Evolutionary conservation across 2,888 invertebrate genomes (phyloP).

Genomic region (Acanthosoma haemorrhoidale): DNA sequence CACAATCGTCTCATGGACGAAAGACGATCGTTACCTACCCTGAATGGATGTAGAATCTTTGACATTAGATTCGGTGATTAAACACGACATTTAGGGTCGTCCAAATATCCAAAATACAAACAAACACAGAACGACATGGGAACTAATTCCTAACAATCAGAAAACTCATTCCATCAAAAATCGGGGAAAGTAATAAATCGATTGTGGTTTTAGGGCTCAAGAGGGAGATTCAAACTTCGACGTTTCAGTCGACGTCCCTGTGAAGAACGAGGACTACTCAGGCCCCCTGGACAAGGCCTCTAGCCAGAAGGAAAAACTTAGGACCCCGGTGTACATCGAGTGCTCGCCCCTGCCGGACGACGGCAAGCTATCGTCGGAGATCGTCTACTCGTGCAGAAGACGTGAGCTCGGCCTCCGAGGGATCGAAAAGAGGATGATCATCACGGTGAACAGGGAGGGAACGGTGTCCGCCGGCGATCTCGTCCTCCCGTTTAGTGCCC

Average conservation of each 20-base stretch:
- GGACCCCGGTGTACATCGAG: not conserved
- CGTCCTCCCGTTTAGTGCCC: not conserved
- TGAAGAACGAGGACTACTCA: not conserved
- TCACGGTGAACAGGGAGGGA: not conserved
- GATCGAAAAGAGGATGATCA: not conserved
- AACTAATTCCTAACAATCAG: not conserved
- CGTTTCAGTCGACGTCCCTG: not conserved
- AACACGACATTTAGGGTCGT: too few relatives aligned
- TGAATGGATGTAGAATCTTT: too few relatives aligned
- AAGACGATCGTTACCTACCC: too few relatives aligned
- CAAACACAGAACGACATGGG: too few relatives aligned
- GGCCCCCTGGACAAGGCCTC: not conserved
- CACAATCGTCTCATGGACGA: too few relatives aligned
- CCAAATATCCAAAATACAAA: too few relatives aligned
- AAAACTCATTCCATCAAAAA: not conserved
- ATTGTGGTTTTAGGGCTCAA: not conserved
- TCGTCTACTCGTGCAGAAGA: constrained; percentile 3
- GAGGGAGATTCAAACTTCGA: constrained; percentile 13
- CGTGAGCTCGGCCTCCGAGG: not conserved
- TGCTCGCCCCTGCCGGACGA: not conserved
- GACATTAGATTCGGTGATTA: too few relatives aligned
- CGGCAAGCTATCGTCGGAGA: not conserved
- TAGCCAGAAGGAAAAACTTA: not conserved
- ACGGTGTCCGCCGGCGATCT: not conserved
- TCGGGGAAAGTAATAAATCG: not conserved